Conservation (phyloP, 2,888 invertebrate genomes). For the Hirtodrosophila cameraria region DNA sequence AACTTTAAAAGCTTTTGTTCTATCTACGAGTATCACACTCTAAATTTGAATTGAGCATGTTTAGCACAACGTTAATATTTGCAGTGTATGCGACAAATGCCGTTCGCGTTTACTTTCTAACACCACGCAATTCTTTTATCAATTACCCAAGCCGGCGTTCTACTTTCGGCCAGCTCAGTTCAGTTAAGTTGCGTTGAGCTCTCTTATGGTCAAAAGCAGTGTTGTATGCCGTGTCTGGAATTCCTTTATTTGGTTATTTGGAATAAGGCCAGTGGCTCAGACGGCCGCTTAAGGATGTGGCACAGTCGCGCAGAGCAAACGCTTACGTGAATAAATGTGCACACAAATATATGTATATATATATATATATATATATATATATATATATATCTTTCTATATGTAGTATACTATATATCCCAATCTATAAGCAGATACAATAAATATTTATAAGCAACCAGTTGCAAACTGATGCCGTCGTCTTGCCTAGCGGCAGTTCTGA, state of each 20-base stretch:
- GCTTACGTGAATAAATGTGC: no score
- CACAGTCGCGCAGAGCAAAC: slow-evolving; percentile 19
- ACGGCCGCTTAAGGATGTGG: slow-evolving; percentile 67
- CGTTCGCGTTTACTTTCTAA: slow-evolving; percentile 68
- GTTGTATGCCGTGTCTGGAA: slow-evolving; percentile 47
- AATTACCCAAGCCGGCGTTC: slow-evolving; percentile 60
- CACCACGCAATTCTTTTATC: slow-evolving; percentile 59
- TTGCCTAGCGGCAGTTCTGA: slow-evolving; percentile 72
- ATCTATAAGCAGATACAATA: slow-evolving; percentile 60
- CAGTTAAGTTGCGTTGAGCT: no score
- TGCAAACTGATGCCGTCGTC: slow-evolving; percentile 32
- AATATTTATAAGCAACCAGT: slow-evolving; percentile 75
- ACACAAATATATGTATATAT: no score
- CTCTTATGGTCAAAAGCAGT: slow-evolving; percentile 53
- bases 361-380: neutral
- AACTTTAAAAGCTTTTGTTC: no score
- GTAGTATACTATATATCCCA: slow-evolving; percentile 6
- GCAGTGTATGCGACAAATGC: slow-evolving; percentile 16
- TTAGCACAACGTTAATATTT: slow-evolving; percentile 12
- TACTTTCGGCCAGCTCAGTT: slow-evolving; percentile 53
- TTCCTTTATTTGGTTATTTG: slow-evolving; percentile 62
- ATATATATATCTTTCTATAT: slow-evolving; percentile 3
- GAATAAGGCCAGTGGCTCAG: slow-evolving; percentile 73
- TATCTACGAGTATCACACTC: no score
- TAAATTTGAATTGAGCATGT: neutral